Evolutionary conservation across 2,888 invertebrate genomes (phyloP), one percentile per base, ranked within the genome.

Genomic region (Catocala sponsa): DNA sequence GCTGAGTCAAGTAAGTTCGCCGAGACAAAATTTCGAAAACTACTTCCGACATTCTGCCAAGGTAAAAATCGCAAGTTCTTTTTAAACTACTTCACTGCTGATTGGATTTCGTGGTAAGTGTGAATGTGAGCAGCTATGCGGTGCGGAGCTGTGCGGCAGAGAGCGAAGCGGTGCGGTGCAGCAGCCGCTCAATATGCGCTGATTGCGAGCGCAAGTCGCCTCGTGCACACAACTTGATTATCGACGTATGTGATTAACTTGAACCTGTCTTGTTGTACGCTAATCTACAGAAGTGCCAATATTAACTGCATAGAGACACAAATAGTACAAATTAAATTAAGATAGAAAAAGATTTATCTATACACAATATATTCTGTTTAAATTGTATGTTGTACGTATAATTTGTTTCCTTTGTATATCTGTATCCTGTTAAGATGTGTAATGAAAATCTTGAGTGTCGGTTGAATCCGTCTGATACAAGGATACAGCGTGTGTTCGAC

Each of bases 131-230:
- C 53, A 53, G 11, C 61, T 49, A 15, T 41, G 60, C 61, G 61
- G 33, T 11, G 59, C 53, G 63, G 50, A 1, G 47, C 61, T 46
- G 12, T 10, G 61, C 54, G 55, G 42, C 15, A 65, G 57, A 62
- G 47, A 1, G 48, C 57, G 38, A 32, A 38, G 67, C 62, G 55
- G 41, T 33, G 54, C 57, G 61, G 32, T n/a, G 60, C 49, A 63
- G 55, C 41, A 59, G 42, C 56, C 63, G 59, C 72, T 84, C 82
- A 83, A 85, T 82, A 81, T 64, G 77, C 74, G 71, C 79, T 84
- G 85, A 84, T 85, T 84, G 81, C 81, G 73, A 68, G 63, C 67
- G 61, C 62, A 64, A 65, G 68, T 71, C 68, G 64, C 61, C 63
- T 56, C 66, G 72, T 68, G 62, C 49, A 57, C 76, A 59, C 76